Base-by-base conservation (phyloP, 2,113 vertebrate species). In the Bungarus multicinctus region DNA sequence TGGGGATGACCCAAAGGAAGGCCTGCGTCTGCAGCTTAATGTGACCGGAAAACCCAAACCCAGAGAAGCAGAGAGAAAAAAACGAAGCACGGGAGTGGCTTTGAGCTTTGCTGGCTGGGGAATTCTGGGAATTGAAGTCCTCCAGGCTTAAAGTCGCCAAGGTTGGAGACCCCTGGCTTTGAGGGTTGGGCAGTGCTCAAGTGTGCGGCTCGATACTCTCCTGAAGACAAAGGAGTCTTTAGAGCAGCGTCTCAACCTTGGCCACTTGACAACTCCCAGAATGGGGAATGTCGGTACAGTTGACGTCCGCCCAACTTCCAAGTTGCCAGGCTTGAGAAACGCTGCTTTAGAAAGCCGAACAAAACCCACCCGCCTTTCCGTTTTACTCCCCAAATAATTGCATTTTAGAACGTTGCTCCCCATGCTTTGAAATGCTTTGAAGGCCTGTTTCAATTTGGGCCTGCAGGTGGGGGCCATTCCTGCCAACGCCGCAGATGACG, bases 401-500 rank as follows among this genome's bases (percentile, higher is more conserved):
- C 50, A 12, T 52, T 10, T 52, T 52, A 52, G 11, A 12, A 52
- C 50, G 50, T 52, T 12, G 2, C 11, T 3, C 50, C 50, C 2
- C 18, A 3, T 1, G 18, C 69, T 39, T 81, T 22, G 34, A 43
- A 81, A 22, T 81, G 34, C 3, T 39, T 6, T 81, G 16, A 81
- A 39, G 69, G 69, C 5, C 69, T 81, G 43, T 81, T 81, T 43
- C 18, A 9, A 81, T 43, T 81, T 22, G n/a, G 69, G 2, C 45
- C 94, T 95, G 69, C 93, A 99, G 99, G 99, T 99, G 94, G 99
- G 99, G 93, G 99, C 99, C 88, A 99, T 98, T 94, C 98, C 98
- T 9, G 99, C 99, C 93, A 99, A 99, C 23, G 99, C 99, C 47
- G 98, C 98, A 3, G 99, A 99, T 9, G 99, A 99, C 16, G 99